phyloP scores from a whole-genome alignment of 2,888 invertebrate species.

The Resseliella maxima region DNA sequence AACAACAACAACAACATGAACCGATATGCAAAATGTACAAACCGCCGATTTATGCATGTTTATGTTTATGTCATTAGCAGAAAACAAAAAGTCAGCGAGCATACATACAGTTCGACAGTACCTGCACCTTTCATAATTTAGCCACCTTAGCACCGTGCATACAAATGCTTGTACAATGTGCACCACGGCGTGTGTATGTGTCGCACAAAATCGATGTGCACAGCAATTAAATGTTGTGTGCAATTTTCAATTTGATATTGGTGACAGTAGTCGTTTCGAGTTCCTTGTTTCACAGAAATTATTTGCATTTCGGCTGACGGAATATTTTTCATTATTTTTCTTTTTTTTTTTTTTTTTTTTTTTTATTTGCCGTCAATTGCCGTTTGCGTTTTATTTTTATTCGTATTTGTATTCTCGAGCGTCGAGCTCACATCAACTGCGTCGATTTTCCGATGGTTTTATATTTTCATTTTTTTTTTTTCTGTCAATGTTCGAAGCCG shows the following conservation, averaged over 20 bases:
- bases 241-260: slow-evolving; percentile 13
- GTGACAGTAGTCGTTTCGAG: slow-evolving; percentile 26
- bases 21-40: no score
- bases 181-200: neutral
- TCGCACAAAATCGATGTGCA: slow-evolving; percentile 18
- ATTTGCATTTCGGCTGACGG: neutral
- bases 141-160: neutral
- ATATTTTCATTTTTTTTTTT: neutral
- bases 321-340: neutral
- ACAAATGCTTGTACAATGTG: neutral
- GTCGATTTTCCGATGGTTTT: neutral
- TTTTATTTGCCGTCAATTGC: neutral
- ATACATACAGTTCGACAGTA: neutral
- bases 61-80: slow-evolving; percentile 36
- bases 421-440: neutral
- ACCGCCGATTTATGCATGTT: slow-evolving; percentile 12
- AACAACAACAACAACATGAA: no score
- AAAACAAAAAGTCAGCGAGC: neutral
- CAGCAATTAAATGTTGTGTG: slow-evolving; percentile 14
- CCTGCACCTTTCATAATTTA: slow-evolving; percentile 50
- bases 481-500: no score
- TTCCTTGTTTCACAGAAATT: neutral
- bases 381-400: no score
- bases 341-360: neutral
- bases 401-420: neutral